Conservation (phyloP, 2,888 invertebrate species). For the Stegophylla sp. region DNA sequence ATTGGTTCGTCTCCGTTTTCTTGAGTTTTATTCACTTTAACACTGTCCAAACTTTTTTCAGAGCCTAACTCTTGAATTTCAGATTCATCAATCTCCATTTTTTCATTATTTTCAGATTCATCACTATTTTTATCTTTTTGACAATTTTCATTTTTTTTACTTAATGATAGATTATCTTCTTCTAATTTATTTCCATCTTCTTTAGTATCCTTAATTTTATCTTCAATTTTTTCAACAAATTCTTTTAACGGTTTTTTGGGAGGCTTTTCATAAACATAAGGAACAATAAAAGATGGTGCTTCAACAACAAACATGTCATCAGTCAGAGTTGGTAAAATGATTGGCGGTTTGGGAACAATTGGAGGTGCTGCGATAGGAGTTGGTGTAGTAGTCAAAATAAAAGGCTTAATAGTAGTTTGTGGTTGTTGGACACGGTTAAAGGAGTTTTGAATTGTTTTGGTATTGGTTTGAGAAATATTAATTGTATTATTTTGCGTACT, state of each 20-base stretch:
- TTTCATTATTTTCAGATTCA: constrained; percentile 67
- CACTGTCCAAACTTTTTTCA: constrained; percentile 62
- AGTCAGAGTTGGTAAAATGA: constrained; percentile 81
- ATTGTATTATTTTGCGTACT: constrained; percentile 34
- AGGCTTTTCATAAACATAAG: constrained; percentile 90
- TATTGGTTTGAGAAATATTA: constrained; percentile 21
- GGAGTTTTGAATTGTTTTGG: constrained; percentile 39
- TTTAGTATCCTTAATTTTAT: constrained; percentile 62
- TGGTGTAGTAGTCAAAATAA: constrained; percentile 42
- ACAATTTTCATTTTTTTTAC: constrained; percentile 66
- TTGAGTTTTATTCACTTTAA: constrained; percentile 63
- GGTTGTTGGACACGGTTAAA: constrained; percentile 34
- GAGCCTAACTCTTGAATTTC: constrained; percentile 62
- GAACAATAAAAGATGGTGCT: constrained; percentile 91
- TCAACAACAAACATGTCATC: constrained; percentile 93
- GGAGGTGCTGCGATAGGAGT: constrained; percentile 63
- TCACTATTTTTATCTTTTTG: constrained; percentile 66
- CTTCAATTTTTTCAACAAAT: constrained; percentile 72
- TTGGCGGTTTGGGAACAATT: constrained; percentile 65
- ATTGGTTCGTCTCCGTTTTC: constrained; percentile 51
- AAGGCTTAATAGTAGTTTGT: constrained; percentile 50
- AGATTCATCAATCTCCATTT: constrained; percentile 67
- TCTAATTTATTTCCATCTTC: constrained; percentile 64
- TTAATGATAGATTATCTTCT: constrained; percentile 69
- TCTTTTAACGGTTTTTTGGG: constrained; percentile 79